Percentiles rank a stretch among this genome's conserved stretches.
phyloP scores from a whole-genome alignment of 2,797 vertebrate genomes.

The Phoxinus dragarum region DNA sequence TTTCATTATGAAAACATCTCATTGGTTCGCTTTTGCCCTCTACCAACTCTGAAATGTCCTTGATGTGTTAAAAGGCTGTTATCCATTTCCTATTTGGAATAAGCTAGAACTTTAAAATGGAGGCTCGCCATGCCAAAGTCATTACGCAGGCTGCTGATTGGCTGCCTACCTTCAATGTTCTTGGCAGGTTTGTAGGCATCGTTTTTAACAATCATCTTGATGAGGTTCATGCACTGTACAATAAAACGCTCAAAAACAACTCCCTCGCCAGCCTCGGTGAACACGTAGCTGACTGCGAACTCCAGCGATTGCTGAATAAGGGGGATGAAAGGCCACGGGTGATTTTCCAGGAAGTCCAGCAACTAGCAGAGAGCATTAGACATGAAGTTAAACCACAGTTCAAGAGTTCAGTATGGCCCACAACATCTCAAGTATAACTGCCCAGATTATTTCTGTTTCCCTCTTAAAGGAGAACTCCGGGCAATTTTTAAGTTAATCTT shows the following conservation, averaged over 20 bases:
- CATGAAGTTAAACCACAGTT: conserved; percentile 9
- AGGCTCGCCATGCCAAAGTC: conserved; percentile 5
- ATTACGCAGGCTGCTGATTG: conserved; percentile 3
- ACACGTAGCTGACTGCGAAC: conserved; percentile 93
- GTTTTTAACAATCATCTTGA: conserved; percentile 98
- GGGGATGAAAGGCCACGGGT: conserved; percentile 91
- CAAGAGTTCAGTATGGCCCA: neutral
- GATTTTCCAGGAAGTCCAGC: conserved; percentile 94
- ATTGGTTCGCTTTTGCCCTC: conserved; percentile 2
- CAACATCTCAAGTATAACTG: conserved; percentile 4
- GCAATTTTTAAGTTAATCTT: no score
- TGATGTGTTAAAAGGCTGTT: conserved; percentile 12
- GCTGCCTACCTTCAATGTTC: conserved; percentile 89
- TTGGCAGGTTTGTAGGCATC: conserved; percentile 94
- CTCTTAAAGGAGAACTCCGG: neutral
- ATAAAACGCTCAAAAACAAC: conserved; percentile 94
- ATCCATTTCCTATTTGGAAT: conserved; percentile 9
- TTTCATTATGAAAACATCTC: conserved; percentile 29
- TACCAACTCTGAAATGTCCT: conserved; percentile 11
- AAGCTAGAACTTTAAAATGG: conserved; percentile 22
- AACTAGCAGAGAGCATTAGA: conserved; percentile 75
- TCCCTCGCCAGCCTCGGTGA: conserved; percentile 91
- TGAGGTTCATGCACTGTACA: conserved; percentile 98
- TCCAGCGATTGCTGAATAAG: conserved; percentile 93
- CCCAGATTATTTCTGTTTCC: neutral